Conservation (phyloP, 2,797 vertebrate genomes). For the Myotis daubentonii region DNA sequence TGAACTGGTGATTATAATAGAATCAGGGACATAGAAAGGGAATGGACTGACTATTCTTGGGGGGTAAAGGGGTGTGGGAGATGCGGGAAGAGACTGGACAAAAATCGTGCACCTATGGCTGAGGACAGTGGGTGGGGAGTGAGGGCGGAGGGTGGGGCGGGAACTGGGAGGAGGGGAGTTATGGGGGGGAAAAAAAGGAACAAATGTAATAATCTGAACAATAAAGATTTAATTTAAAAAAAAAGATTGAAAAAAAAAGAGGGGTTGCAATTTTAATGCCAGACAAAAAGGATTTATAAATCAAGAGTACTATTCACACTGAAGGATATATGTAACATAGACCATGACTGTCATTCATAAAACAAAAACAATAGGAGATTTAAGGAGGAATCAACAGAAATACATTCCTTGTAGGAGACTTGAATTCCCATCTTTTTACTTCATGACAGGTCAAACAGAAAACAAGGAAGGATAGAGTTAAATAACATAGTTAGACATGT, state of each 20-base stretch:
- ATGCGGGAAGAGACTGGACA: too few species aligned
- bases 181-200: too few species aligned
- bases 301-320: background rate
- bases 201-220: too few species aligned
- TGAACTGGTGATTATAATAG: too few species aligned
- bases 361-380: background rate
- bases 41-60: too few species aligned
- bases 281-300: background rate
- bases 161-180: too few species aligned
- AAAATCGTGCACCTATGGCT: too few species aligned
- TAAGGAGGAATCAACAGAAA: background rate
- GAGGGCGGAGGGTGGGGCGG: too few species aligned
- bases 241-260: background rate
- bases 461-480: conserved; percentile 6
- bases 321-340: background rate
- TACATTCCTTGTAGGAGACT: background rate
- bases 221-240: too few species aligned
- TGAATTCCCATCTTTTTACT: background rate
- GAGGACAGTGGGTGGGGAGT: too few species aligned
- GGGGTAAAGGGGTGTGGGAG: too few species aligned
- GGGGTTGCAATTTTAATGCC: background rate
- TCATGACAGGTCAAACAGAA: background rate
- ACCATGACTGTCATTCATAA: background rate
- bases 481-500: background rate
- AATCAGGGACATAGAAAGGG: too few species aligned